Evolutionary conservation across 2,797 vertebrate genomes (phyloP).

Genomic region (Decapterus maruadsi): DNA sequence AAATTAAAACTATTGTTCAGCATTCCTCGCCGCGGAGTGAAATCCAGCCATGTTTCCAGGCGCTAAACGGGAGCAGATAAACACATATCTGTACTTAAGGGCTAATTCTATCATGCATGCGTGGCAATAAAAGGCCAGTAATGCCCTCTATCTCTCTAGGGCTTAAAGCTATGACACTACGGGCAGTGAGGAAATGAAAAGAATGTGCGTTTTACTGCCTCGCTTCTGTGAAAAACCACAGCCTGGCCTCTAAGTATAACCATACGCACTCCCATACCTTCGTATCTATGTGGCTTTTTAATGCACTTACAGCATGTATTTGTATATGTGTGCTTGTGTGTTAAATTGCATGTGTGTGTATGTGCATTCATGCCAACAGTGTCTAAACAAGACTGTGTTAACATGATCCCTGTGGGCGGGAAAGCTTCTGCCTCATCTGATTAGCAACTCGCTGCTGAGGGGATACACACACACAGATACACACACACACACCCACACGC

Average conservation of each 20-base stretch:
- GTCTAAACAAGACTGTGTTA: conserved; percentile 44
- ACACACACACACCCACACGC: conserved; percentile 2
- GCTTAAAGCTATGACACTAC: neutral
- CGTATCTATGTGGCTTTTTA: neutral
- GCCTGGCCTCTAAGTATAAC: neutral
- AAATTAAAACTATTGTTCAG: conserved; percentile 56
- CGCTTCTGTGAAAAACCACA: conserved; percentile 52
- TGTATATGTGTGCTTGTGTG: neutral
- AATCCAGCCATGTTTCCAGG: conserved; percentile 1
- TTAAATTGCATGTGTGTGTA: conserved; percentile 9
- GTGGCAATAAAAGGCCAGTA: conserved; percentile 30
- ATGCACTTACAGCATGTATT: neutral
- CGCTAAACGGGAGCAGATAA: conserved; percentile 9
- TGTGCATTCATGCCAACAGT: neutral
- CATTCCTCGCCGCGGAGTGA: neutral
- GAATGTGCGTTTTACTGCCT: neutral
- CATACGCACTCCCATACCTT: neutral
- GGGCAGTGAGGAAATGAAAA: conserved; percentile 40
- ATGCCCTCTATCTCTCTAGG: conserved; percentile 1
- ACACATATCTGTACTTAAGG: conserved; percentile 18
- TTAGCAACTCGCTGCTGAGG: conserved; percentile 36
- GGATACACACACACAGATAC: neutral
- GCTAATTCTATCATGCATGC: conserved; percentile 16
- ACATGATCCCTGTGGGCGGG: conserved; percentile 31
- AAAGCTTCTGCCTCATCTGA: conserved; percentile 51